Conservation (phyloP, 2,797 vertebrate genomes). For the Rhinoraja longicauda region DNA sequence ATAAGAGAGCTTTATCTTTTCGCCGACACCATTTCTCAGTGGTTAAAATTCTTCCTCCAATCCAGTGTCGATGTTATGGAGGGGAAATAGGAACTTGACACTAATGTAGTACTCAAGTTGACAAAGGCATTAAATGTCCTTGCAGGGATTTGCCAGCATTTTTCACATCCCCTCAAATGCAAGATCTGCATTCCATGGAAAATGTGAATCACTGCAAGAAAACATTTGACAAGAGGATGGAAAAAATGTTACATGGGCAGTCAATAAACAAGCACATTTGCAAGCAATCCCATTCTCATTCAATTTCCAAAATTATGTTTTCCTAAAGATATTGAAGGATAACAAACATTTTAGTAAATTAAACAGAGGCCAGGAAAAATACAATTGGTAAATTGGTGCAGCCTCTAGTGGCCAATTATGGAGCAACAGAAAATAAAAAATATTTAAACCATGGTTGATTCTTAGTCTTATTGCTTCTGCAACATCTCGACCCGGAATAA, state of each 20-base stretch:
- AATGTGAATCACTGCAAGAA: neutral
- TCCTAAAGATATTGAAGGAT: neutral
- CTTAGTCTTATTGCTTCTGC: neutral
- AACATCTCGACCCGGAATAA: no score
- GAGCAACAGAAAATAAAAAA: neutral
- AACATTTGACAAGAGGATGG: neutral
- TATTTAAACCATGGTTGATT: neutral
- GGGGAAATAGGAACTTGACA: neutral
- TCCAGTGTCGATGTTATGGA: neutral
- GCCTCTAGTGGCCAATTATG: neutral
- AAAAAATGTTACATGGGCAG: neutral
- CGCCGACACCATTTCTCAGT: neutral
- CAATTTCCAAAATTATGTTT: neutral
- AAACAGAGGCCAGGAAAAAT: no score
- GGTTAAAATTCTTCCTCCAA: neutral
- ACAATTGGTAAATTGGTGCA: neutral
- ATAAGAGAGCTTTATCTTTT: neutral
- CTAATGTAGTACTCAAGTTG: neutral
- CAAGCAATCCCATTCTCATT: neutral
- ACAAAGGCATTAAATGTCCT: neutral
- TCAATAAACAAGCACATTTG: neutral
- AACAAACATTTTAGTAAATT: neutral
- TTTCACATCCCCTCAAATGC: neutral
- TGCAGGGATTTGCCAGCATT: constrained; percentile 11
- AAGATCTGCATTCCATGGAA: neutral